Evolutionary conservation across 2,888 invertebrate genomes (phyloP).

Genomic region (Cataglyphis cursor): DNA sequence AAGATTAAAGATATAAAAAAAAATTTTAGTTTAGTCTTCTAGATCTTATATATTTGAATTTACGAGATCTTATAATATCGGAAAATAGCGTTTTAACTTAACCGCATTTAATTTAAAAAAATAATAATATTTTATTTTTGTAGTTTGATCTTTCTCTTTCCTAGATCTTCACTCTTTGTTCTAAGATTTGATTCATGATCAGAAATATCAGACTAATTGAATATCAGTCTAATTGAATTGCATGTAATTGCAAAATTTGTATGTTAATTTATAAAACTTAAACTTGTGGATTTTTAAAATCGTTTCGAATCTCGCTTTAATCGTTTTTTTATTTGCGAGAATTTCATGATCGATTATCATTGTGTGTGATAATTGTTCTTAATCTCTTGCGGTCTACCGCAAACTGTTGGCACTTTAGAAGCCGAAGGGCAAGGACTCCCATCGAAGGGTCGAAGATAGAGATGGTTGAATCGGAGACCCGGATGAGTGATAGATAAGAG

Average conservation of each 20-base stretch:
- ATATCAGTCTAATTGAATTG: not conserved
- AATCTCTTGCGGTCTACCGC: conserved; percentile 81
- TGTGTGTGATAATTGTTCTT: conserved; percentile 75
- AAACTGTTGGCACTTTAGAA: conserved; percentile 75
- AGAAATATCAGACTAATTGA: not conserved
- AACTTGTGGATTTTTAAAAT: not conserved
- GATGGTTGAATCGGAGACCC: conserved; percentile 82
- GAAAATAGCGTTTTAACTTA: not conserved
- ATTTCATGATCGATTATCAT: conserved; percentile 65
- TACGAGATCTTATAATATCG: not conserved
- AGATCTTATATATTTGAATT: not conserved
- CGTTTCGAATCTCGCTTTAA: not conserved
- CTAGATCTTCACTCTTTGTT: not conserved
- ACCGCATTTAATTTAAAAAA: not conserved
- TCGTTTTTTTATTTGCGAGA: conserved; percentile 7
- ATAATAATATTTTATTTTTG: not conserved
- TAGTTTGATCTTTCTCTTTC: not conserved
- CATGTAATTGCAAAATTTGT: not conserved
- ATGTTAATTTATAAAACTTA: not conserved
- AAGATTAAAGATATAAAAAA: not conserved
- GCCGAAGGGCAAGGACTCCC: conserved; percentile 70
- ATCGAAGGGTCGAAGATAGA: conserved; percentile 81
- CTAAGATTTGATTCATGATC: not conserved
- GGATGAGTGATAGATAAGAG: conserved; percentile 80
- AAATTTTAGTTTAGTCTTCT: not conserved